Base-by-base conservation (phyloP, 2,888 invertebrate species). In the Sinhomidia bicolor region DNA sequence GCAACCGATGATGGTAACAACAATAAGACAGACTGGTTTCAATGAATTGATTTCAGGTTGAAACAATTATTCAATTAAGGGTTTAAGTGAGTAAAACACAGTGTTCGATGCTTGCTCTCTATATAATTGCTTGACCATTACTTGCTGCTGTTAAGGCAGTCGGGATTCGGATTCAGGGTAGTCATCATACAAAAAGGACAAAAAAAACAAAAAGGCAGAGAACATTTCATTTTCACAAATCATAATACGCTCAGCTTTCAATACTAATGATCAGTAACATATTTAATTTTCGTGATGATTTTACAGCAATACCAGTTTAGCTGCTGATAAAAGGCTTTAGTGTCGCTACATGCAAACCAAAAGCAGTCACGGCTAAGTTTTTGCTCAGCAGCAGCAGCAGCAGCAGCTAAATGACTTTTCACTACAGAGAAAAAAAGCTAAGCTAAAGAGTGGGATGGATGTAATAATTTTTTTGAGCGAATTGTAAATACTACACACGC, bases 21-120 rank as follows among this genome's bases (percentile, higher is more conserved):
- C 5, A 4, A n/a, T n/a, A n/a, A n/a, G 23, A 23, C 9, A 20
- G 83, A 68, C 83, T 71, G 51, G 83, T 83, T 83, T 68, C 54
- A 54, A 83, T 68, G 71, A 71, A 83, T 83, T 83, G 83, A 71
- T 83, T 54, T 83, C 71, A 71, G 36, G 54, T 32, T 83, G 32
- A 36, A 71, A 36, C 83, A 81, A 81, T 81, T 81, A 81, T 65
- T 81, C 44, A 81, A 65, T 81, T 81, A 81, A 23, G 26, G 14
- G 36, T 36, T 36, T 41, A 79, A 57, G 76, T 76, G 51, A 74
- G 76, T 29, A 54, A 51, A 76, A 76, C 44, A 47, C 7, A 47
- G 44, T 74, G 68, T 20, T 41, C 10, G 12, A 36, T 12, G 41
- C 20, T 41, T 71, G 62, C 12, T 29, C 6, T 32, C 2, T 65